Percentiles rank a stretch among this genome's conserved stretches.
phyloP scores from a whole-genome alignment of 2,888 invertebrate species.

The Chydorus sphaericus region DNA sequence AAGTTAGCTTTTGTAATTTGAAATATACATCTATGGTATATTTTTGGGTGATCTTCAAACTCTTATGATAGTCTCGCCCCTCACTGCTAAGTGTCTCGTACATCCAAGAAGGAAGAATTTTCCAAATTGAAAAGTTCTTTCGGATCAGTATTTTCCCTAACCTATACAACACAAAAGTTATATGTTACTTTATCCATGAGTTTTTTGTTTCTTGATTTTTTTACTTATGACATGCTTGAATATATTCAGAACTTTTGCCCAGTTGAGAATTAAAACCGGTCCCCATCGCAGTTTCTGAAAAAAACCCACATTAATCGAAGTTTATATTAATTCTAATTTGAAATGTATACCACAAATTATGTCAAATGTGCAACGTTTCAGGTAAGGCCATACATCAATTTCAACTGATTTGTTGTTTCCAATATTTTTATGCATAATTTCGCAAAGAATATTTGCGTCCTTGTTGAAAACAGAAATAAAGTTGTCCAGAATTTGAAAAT shows the following conservation, averaged over 20 bases:
- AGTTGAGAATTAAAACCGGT: constrained; percentile 23
- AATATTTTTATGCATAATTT: constrained; percentile 21
- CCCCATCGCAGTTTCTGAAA: constrained; percentile 36
- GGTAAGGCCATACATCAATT: constrained; percentile 26
- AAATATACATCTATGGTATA: too few relatives aligned
- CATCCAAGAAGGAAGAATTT: too few relatives aligned
- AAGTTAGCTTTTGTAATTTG: too few relatives aligned
- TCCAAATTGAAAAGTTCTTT: too few relatives aligned
- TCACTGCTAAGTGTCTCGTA: constrained; percentile 17
- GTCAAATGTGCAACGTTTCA: constrained; percentile 29
- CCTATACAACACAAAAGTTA: too few relatives aligned
- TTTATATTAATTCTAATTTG: neutral
- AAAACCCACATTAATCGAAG: neutral
- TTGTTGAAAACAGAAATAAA: constrained; percentile 32
- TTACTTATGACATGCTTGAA: constrained; percentile 24
- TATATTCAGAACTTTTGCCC: constrained; percentile 27
- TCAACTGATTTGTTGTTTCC: neutral
- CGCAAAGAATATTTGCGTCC: constrained; percentile 26
- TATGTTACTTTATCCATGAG: constrained; percentile 32
- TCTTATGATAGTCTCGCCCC: too few relatives aligned
- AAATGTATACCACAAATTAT: constrained; percentile 31
- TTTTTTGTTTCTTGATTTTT: constrained; percentile 16
- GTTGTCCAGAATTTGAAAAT: constrained; percentile 33
- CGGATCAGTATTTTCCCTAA: too few relatives aligned
- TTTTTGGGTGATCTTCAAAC: too few relatives aligned